Conservation (phyloP, 2,113 vertebrate species). For the Tyrannus savana region DNA sequence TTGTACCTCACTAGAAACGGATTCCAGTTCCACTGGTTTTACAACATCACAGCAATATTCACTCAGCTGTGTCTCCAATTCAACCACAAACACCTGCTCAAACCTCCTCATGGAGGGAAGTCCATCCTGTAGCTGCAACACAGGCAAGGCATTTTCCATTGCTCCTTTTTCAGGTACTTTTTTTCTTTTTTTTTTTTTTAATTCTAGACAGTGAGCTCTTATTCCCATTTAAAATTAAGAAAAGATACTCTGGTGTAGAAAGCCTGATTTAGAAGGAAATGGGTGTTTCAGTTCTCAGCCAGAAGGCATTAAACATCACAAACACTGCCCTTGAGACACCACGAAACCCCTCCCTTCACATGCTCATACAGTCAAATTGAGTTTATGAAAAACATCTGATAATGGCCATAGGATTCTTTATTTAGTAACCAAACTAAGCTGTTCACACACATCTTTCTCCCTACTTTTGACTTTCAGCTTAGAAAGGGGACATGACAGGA, state of each 20-base stretch:
- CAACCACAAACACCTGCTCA: background rate
- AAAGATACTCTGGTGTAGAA: accelerated
- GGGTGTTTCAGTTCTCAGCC: background rate
- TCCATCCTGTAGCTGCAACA: accelerated
- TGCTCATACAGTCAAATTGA: background rate
- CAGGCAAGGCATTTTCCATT: accelerated
- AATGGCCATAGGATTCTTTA: background rate
- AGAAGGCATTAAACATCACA: background rate
- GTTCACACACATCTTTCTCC: background rate
- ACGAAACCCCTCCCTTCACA: background rate
- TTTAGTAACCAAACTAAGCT: background rate
- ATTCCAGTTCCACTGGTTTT: background rate
- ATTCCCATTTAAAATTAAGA: background rate
- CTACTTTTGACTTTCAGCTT: background rate
- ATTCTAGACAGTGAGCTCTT: accelerated
- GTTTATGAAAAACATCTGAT: background rate
- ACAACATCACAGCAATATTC: background rate
- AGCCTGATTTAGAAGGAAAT: background rate
- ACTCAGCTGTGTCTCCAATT: background rate
- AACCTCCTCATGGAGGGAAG: accelerated
- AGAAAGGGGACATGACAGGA: background rate
- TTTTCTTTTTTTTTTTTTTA: background rate
- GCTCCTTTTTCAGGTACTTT: accelerated
- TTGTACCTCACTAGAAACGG: background rate
- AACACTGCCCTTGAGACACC: background rate